These are phyloP conservation scores for Python bivittatus DNA, from an alignment of 2,113 vertebrate genomes.

Conservation along the genomic window DNA sequence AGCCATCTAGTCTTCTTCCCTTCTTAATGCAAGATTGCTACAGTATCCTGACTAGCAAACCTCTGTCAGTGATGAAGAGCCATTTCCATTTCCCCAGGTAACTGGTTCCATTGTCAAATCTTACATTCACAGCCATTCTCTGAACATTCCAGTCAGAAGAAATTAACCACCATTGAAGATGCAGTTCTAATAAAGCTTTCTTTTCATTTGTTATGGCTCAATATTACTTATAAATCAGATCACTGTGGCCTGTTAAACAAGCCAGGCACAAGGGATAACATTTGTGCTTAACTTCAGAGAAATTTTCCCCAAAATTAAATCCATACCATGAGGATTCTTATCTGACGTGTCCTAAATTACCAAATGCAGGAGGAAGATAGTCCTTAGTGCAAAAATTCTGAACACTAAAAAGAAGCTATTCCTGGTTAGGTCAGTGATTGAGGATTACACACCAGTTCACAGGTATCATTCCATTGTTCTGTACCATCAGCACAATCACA, in stretches of 20 bases:
- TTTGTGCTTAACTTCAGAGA: background rate
- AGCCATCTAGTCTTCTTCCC: background rate
- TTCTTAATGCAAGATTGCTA: background rate
- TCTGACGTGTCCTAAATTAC: background rate
- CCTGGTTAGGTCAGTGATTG: background rate
- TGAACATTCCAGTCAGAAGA: background rate
- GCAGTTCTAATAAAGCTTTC: background rate
- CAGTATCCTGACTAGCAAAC: background rate
- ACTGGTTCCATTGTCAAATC: background rate
- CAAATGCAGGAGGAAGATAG: background rate
- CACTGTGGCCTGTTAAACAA: background rate
- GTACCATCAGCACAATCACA: conserved; percentile 78
- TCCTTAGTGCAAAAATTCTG: background rate
- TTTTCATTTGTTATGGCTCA: background rate
- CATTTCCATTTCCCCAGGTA: background rate
- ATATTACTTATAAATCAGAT: background rate
- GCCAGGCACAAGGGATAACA: background rate
- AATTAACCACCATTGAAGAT: background rate
- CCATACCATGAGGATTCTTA: background rate
- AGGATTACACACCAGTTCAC: conserved; percentile 82
- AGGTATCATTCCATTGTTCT: conserved; percentile 81
- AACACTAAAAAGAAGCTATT: background rate
- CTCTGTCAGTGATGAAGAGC: background rate
- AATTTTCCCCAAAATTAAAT: background rate
- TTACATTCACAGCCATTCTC: background rate